A percentile compares a stretch with the other conserved stretches of the same genome.
phyloP scores from a whole-genome alignment of 2,797 vertebrate genomes.

The Carapus acus region DNA sequence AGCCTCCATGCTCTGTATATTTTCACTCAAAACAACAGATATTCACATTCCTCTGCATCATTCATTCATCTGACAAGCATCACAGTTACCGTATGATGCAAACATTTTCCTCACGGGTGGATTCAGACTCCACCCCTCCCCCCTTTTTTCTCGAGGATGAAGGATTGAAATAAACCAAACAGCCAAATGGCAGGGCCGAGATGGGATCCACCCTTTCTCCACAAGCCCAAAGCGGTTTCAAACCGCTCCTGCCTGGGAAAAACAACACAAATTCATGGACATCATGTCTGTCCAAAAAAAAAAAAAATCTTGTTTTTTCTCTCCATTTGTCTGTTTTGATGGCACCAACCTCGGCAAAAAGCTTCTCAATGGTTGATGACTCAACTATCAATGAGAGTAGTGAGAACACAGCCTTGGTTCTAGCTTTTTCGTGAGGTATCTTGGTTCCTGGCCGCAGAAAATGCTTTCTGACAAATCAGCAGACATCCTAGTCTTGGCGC shows the following conservation, averaged over 20 bases:
- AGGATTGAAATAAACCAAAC: slow-evolving; percentile 34
- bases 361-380: too few species aligned
- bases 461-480: too few species aligned
- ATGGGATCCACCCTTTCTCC: slow-evolving; percentile 48
- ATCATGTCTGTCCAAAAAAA: too few species aligned
- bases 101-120: slow-evolving; percentile 43
- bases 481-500: too few species aligned
- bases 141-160: slow-evolving; percentile 18
- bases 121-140: slow-evolving; percentile 12
- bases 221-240: slow-evolving; percentile 44
- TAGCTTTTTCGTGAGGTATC: too few species aligned
- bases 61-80: slow-evolving; percentile 57
- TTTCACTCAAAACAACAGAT: slow-evolving; percentile 67
- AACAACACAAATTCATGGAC: too few species aligned
- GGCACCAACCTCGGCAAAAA: too few species aligned
- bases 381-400: too few species aligned
- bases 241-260: background rate
- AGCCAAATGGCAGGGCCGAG: slow-evolving; percentile 29
- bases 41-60: slow-evolving; percentile 52
- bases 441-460: too few species aligned
- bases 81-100: slow-evolving; percentile 51
- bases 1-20: slow-evolving; percentile 52
- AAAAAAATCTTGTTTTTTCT: too few species aligned
- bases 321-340: too few species aligned
- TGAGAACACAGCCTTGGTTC: too few species aligned